Evolutionary conservation across 1,140 invertebrate genomes (phyloP), one percentile per base, ranked within the genome.

Genomic region (Aradophagus sp.): DNA sequence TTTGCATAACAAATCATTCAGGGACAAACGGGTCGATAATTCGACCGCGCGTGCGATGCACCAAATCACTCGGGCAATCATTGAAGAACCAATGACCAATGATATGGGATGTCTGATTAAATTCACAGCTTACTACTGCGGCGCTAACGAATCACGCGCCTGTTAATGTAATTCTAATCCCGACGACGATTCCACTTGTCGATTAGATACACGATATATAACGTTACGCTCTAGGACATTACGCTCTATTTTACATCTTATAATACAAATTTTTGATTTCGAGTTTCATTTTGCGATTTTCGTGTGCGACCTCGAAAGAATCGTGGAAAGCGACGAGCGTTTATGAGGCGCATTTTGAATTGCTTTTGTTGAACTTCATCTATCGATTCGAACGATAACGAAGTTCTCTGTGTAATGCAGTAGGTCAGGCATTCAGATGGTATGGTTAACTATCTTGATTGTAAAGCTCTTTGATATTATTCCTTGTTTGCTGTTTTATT

Each of bases 251-350:
- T 48, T 58, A 66, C 52, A 50, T 14, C 2, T 35, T 55, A 31
- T 65, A 6, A 7, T 59, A 48, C 36, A 55, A 3, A 23, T 8
- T 47, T 63, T 65, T 56, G 41, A 65, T 66, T 66, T 56, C 13
- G 32, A 35, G 41, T 36, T 27, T 27, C 13, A 48, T 47, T 63
- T 35, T 44, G 41, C n/a, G 11, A 15, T 39, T 42, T 41, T 19
- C 17, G 15, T 16, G 16, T 26, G 19, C n/a, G 10, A 16, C 17
- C 29, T 27, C 47, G 47, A 19, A 6, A 35, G 26, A 23, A 5
- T 23, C 20, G 20, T 5, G 8, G 20, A 5, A 23, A 23, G 4
- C 8, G 8, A 23, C 20, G 20, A 23, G 20, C 8, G 20, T 23
- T 23, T 23, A 23, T 23, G 20, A n/a, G n/a, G n/a, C n/a, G n/a